Conservation (phyloP, 2,113 vertebrate species). For the Microtus pennsylvanicus region DNA sequence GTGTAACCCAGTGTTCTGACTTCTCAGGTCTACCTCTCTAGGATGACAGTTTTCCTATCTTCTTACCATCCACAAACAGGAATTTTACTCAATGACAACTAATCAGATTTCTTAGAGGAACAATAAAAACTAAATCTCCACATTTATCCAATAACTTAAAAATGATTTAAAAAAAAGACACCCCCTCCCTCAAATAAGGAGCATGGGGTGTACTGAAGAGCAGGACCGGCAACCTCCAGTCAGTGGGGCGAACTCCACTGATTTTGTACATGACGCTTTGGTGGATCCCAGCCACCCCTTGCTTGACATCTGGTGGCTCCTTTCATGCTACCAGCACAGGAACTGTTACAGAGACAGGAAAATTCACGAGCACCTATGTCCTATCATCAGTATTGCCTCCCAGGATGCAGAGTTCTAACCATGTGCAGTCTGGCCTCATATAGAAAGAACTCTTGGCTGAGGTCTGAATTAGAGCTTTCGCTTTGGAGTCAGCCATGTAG, state of each 20-base stretch:
- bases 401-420: not conserved
- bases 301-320: not conserved
- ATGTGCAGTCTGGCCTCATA: not conserved
- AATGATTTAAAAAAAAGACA: not conserved
- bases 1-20: not conserved
- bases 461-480: not conserved
- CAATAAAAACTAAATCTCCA: not conserved
- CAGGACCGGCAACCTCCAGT: rapidly evolving
- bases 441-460: not conserved
- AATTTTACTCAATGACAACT: not conserved
- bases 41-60: not conserved
- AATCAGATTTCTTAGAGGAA: not conserved
- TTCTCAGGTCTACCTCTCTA: not conserved
- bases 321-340: not conserved
- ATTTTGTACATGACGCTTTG: not conserved
- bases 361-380: not conserved
- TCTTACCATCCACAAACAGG: not conserved
- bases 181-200: too few species aligned
- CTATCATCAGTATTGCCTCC: not conserved
- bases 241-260: too few species aligned
- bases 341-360: not conserved
- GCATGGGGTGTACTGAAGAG: not conserved
- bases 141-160: not conserved
- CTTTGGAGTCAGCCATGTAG: not conserved
- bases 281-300: not conserved